Conservation (phyloP, 2,113 vertebrate species). For the Nycticorax nycticorax region DNA sequence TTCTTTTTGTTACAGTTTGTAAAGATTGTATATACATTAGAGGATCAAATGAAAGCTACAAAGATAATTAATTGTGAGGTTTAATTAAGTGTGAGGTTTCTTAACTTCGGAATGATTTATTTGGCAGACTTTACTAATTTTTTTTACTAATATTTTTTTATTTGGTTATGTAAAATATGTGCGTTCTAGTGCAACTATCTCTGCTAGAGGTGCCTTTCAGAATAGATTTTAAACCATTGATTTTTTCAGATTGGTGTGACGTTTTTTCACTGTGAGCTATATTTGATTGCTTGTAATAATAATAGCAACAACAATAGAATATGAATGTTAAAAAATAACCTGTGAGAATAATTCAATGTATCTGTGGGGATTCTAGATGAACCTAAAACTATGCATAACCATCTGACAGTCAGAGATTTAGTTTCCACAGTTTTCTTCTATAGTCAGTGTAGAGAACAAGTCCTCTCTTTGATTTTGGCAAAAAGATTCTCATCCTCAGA, state of each 20-base stretch:
- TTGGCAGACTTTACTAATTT: neutral
- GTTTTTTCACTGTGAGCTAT: neutral
- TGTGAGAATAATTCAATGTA: neutral
- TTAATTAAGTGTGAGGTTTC: neutral
- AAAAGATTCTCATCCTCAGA: neutral
- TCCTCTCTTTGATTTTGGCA: neutral
- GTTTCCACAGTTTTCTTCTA: neutral
- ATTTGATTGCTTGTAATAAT: neutral
- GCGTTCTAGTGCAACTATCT: neutral
- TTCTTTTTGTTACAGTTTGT: neutral
- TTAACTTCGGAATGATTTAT: neutral
- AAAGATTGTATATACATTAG: neutral
- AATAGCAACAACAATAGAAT: neutral
- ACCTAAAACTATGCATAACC: neutral
- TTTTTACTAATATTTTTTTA: neutral
- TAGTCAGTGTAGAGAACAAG: neutral
- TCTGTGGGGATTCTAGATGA: neutral
- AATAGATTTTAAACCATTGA: neutral
- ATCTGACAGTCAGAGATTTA: neutral
- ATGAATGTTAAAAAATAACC: neutral
- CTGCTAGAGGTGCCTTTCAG: neutral
- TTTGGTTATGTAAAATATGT: neutral
- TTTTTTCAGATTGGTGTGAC: neutral
- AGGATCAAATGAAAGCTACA: neutral
- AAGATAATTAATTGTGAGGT: neutral